phyloP scores from a whole-genome alignment of 2,888 invertebrate genomes.

The Cremastobaeus sp. region DNA sequence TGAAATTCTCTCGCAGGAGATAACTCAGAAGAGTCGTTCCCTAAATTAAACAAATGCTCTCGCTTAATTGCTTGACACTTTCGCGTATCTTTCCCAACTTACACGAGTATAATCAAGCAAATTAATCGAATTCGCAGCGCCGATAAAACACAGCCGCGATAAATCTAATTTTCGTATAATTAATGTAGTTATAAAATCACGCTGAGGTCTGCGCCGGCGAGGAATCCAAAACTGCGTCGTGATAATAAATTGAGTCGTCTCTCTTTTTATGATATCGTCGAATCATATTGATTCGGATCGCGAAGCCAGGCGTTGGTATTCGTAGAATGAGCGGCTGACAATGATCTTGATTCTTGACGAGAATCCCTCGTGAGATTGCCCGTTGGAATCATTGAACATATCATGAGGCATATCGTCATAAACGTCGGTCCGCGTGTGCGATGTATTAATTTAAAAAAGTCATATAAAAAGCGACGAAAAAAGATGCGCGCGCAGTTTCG shows the following conservation, averaged over 20 bases:
- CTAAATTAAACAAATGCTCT: too few species aligned
- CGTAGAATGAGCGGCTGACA: constrained; percentile 44
- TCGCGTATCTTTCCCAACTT: too few species aligned
- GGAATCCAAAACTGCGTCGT: constrained; percentile 46
- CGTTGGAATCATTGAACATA: constrained; percentile 52
- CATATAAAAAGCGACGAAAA: constrained; percentile 26
- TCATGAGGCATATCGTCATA: constrained; percentile 42
- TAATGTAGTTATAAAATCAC: constrained; percentile 43
- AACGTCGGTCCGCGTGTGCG: constrained; percentile 30
- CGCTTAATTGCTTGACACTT: too few species aligned
- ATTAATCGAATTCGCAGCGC: constrained; percentile 18
- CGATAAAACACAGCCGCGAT: constrained; percentile 29
- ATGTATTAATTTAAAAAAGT: constrained; percentile 54
- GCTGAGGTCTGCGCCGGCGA: constrained; percentile 22
- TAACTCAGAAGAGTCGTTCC: too few species aligned
- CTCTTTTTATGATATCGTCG: constrained; percentile 54
- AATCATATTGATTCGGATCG: constrained; percentile 57
- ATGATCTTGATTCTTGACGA: constrained; percentile 47
- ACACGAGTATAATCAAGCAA: too few species aligned
- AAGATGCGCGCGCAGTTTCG: constrained; percentile 30
- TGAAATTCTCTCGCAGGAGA: too few species aligned
- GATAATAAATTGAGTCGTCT: constrained; percentile 58
- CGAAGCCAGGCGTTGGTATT: constrained; percentile 56
- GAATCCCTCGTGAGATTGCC: constrained; percentile 28
- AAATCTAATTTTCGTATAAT: constrained; percentile 47